These are phyloP conservation scores for Spatula versicolor DNA, from an alignment of 2,797 vertebrate genomes.

Conservation along the genomic window DNA sequence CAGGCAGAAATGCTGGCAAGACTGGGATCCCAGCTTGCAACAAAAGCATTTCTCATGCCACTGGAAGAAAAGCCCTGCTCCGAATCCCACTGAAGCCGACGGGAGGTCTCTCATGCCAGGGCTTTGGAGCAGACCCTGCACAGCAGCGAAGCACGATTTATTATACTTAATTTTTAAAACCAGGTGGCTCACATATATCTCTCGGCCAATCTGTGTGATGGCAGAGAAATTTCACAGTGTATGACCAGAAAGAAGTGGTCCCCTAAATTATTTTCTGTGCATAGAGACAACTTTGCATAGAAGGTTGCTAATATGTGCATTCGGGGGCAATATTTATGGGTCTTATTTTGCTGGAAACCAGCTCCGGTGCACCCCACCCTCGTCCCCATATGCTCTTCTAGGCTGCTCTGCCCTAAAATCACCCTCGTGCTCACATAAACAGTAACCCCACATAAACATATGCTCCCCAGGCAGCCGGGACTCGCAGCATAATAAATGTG, in stretches of 20 bases:
- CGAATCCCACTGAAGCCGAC: neutral
- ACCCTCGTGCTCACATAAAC: neutral
- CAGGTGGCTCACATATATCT: neutral
- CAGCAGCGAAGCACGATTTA: neutral
- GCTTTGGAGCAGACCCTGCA: neutral
- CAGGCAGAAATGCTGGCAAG: neutral
- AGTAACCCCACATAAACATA: conserved; percentile 56
- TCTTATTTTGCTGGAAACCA: neutral
- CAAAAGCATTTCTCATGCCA: neutral
- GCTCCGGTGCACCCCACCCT: neutral
- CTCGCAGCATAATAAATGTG: conserved; percentile 38
- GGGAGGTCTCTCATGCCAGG: neutral
- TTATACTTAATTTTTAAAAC: neutral
- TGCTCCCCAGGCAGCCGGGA: conserved; percentile 54
- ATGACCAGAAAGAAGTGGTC: neutral
- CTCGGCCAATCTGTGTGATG: neutral
- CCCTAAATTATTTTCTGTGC: neutral
- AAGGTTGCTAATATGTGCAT: fast-evolving
- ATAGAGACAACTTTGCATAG: fast-evolving
- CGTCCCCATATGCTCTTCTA: conserved; percentile 49
- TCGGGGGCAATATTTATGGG: neutral
- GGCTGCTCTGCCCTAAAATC: conserved; percentile 40
- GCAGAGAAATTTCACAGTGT: neutral
- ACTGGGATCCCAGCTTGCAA: neutral
- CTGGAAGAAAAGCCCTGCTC: neutral